These are phyloP conservation scores for Tupiocoris notatus DNA, from an alignment of 2,888 invertebrate species.

Conservation along the genomic window DNA sequence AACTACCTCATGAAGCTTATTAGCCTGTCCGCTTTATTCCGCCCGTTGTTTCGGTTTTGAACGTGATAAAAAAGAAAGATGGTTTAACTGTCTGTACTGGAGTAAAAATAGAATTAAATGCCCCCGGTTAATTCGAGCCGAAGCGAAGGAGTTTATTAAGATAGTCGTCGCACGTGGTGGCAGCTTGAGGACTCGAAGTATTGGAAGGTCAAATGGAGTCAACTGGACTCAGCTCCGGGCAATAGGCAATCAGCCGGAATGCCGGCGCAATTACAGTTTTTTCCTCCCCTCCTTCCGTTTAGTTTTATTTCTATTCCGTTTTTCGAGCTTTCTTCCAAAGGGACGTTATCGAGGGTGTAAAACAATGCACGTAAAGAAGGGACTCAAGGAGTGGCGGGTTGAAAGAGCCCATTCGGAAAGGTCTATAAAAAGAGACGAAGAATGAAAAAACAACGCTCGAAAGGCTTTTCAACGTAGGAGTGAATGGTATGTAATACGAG, in stretches of 20 bases:
- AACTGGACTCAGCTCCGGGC: slow-evolving; percentile 44
- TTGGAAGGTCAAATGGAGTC: slow-evolving; percentile 48
- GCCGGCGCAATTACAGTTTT: slow-evolving; percentile 38
- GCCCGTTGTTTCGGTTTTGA: background rate
- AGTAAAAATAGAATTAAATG: slow-evolving; percentile 34
- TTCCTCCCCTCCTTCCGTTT: slow-evolving; percentile 11
- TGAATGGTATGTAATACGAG: slow-evolving; percentile 9
- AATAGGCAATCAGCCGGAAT: slow-evolving; percentile 38
- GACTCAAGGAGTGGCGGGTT: background rate
- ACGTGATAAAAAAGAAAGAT: slow-evolving; percentile 10
- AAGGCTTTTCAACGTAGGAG: background rate
- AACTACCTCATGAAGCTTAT: background rate
- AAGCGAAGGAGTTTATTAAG: slow-evolving; percentile 32
- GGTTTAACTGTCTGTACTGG: slow-evolving; percentile 1
- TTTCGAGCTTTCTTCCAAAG: background rate
- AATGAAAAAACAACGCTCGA: background rate
- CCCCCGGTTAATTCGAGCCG: slow-evolving; percentile 16
- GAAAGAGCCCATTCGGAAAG: background rate
- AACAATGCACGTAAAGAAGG: slow-evolving; percentile 4
- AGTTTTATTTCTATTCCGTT: background rate
- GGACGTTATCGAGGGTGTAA: background rate
- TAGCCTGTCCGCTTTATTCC: slow-evolving; percentile 7
- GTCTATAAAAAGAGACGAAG: background rate
- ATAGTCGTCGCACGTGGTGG: slow-evolving; percentile 40
- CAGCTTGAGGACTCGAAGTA: slow-evolving; percentile 16